Evolutionary conservation across 2,888 invertebrate species (phyloP).

Genomic region (Agriotes lineatus): DNA sequence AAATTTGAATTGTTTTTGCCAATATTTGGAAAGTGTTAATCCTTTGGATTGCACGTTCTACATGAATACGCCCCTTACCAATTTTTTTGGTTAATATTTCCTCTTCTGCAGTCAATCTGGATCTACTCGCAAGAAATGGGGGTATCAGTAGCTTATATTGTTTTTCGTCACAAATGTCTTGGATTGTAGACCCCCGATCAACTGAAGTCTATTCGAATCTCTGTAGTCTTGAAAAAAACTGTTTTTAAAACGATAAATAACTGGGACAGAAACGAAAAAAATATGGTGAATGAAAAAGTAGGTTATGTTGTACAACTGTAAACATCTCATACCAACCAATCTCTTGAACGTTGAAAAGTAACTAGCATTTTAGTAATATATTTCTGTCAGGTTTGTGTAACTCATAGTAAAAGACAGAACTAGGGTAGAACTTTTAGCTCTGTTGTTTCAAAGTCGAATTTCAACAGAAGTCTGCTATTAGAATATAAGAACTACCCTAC

Average conservation of each 20-base stretch:
- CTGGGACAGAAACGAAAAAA: no score
- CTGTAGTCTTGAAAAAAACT: background rate
- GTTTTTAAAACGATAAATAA: conserved; percentile 1
- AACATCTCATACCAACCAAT: conserved; percentile 9
- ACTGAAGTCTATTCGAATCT: background rate
- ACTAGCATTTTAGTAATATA: no score
- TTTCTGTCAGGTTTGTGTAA: no score
- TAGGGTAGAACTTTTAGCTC: no score
- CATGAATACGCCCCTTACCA: conserved; percentile 8
- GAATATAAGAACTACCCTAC: no score
- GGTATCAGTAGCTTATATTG: background rate
- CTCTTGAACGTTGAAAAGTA: background rate
- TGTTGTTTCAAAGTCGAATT: no score
- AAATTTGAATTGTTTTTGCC: background rate
- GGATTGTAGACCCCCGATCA: background rate
- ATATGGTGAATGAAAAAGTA: no score
- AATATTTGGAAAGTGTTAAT: conserved; percentile 13
- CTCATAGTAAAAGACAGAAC: no score
- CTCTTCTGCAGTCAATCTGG: background rate
- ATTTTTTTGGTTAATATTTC: conserved; percentile 1
- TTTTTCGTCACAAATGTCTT: background rate
- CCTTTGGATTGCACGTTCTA: no score
- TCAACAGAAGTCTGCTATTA: no score
- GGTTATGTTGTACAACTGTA: no score
- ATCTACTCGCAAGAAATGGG: background rate